These are phyloP conservation scores for Probosciger aterrimus DNA, from an alignment of 2,113 vertebrate species.

Conservation along the genomic window DNA sequence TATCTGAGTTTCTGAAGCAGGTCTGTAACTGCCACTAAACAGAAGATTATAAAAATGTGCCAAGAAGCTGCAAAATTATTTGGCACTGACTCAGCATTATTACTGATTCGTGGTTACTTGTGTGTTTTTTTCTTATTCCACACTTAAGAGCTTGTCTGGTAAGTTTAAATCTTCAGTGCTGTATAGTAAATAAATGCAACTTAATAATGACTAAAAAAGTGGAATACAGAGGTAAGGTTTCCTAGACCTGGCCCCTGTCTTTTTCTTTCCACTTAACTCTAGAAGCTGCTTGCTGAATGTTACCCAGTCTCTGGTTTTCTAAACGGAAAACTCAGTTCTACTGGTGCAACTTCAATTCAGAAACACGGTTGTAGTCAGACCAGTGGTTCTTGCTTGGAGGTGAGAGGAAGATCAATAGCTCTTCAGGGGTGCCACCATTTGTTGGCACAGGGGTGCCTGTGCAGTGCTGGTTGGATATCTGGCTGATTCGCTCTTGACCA, in stretches of 20 bases:
- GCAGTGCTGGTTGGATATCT: background rate
- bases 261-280: background rate
- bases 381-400: background rate
- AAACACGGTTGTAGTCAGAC: background rate
- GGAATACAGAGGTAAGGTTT: background rate
- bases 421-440: background rate
- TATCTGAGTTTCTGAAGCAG: background rate
- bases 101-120: background rate
- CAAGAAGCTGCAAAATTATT: background rate
- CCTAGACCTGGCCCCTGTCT: fast-evolving
- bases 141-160: background rate
- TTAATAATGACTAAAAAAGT: background rate
- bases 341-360: background rate
- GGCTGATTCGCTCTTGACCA: background rate
- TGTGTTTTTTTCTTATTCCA: background rate
- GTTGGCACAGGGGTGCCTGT: fast-evolving
- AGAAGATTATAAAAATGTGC: background rate
- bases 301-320: background rate
- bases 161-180: background rate
- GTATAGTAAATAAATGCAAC: background rate
- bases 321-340: background rate
- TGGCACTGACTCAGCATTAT: background rate
- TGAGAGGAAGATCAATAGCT: background rate
- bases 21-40: background rate
- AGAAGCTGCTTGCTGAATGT: background rate